A percentile compares a stretch with the other conserved stretches of the same genome.
phyloP scores from a whole-genome alignment of 2,797 vertebrate genomes.

The Cossypha polioptera region DNA sequence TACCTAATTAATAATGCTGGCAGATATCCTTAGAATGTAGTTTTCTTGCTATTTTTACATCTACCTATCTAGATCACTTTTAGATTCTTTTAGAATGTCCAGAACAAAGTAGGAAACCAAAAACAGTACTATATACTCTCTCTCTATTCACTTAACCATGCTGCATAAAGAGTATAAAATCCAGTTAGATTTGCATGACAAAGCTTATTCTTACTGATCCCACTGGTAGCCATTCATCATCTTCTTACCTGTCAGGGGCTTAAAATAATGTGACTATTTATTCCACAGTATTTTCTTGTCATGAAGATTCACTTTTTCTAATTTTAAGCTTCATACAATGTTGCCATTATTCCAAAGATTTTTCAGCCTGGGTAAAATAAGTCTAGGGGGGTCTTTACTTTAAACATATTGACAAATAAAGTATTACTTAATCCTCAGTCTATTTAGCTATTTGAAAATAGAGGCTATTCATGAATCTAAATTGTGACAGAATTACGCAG shows the following conservation, averaged over 20 bases:
- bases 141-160: background rate
- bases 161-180: background rate
- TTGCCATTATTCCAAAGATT: background rate
- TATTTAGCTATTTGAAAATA: background rate
- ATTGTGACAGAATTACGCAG: background rate
- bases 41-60: background rate
- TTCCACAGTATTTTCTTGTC: background rate
- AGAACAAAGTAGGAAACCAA: background rate
- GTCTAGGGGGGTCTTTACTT: background rate
- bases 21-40: background rate
- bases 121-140: background rate
- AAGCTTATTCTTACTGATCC: background rate
- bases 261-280: background rate
- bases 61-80: background rate
- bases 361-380: background rate
- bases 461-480: background rate
- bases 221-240: background rate
- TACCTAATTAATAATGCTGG: background rate
- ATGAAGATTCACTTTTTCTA: background rate
- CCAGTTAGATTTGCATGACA: background rate
- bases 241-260: background rate
- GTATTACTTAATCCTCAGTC: background rate
- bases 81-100: background rate
- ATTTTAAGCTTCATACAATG: background rate
- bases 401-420: background rate